Percentiles rank a stretch among this genome's conserved stretches.
phyloP scores from a whole-genome alignment of 2,888 invertebrate genomes.

The Brachycybe producta region DNA sequence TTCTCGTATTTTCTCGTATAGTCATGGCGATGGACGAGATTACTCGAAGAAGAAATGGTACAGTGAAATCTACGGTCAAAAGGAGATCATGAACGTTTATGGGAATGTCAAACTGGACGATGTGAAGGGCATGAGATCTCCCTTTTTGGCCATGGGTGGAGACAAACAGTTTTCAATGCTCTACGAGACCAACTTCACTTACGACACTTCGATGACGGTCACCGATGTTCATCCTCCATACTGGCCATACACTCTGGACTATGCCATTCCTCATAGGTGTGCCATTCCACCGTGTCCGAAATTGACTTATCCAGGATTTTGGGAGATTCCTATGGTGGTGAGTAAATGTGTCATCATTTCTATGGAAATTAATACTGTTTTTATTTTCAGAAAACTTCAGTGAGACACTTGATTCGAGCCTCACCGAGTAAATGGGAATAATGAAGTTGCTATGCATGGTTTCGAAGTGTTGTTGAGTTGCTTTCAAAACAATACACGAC shows the following conservation, averaged over 20 bases:
- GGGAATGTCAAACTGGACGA: slow-evolving; percentile 76
- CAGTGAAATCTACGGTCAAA: slow-evolving; percentile 83
- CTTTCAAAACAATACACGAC: no score
- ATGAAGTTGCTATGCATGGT: no score
- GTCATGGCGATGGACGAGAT: slow-evolving; percentile 90
- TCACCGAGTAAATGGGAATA: no score
- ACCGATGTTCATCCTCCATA: slow-evolving; percentile 86
- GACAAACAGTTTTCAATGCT: slow-evolving; percentile 97
- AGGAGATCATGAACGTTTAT: slow-evolving; percentile 75
- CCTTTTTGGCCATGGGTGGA: slow-evolving; percentile 80
- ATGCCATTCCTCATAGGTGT: slow-evolving; percentile 16
- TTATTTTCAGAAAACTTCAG: no score
- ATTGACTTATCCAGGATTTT: slow-evolving; percentile 18
- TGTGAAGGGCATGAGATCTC: slow-evolving; percentile 90
- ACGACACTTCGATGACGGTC: slow-evolving; percentile 89
- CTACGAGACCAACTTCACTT: slow-evolving; percentile 87
- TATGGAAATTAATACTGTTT: no score
- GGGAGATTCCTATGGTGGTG: slow-evolving; percentile 20
- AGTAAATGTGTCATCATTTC: slow-evolving; percentile 3
- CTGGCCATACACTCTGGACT: slow-evolving; percentile 55
- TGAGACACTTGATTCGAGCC: no score
- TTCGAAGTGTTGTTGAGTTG: no score
- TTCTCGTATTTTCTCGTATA: no score
- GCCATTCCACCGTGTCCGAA: slow-evolving; percentile 20
- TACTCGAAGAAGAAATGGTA: slow-evolving; percentile 96